phyloP scores from a whole-genome alignment of 2,113 vertebrate genomes.

The Neogale vison region DNA sequence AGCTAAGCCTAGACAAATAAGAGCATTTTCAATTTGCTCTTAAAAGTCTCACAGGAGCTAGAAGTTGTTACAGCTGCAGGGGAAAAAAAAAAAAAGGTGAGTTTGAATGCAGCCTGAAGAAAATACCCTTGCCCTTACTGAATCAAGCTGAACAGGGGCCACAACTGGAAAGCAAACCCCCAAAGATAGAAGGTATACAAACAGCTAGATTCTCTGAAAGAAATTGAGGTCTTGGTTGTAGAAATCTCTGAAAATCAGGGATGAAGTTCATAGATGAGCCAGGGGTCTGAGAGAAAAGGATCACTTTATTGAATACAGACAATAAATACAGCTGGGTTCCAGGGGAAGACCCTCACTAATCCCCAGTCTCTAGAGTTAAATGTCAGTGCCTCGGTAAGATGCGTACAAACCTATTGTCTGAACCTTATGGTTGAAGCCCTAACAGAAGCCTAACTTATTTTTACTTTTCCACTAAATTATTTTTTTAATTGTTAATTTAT shows the following conservation, averaged over 20 bases:
- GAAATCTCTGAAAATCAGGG: constrained; percentile 37
- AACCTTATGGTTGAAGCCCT: neutral
- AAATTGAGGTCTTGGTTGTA: neutral
- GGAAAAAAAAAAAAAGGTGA: constrained; percentile 50
- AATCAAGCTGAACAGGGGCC: constrained; percentile 47
- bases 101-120: constrained; percentile 61
- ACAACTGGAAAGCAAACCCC: constrained; percentile 33
- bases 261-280: neutral
- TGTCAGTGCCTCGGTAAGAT: neutral
- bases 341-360: neutral
- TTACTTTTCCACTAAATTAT: neutral
- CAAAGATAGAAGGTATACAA: constrained; percentile 56
- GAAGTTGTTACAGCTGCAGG: constrained; percentile 61
- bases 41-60: constrained; percentile 64
- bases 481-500: neutral
- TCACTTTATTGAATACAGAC: neutral
- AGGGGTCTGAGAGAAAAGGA: neutral
- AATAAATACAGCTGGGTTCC: neutral
- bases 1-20: constrained; percentile 66
- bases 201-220: constrained; percentile 28
- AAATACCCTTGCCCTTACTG: constrained; percentile 64
- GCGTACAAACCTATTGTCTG: neutral
- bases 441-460: neutral
- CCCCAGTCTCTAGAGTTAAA: neutral
- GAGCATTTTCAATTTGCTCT: constrained; percentile 74